Evolutionary conservation across 2,113 vertebrate genomes (phyloP).

Genomic region (Sprattus sprattus): DNA sequence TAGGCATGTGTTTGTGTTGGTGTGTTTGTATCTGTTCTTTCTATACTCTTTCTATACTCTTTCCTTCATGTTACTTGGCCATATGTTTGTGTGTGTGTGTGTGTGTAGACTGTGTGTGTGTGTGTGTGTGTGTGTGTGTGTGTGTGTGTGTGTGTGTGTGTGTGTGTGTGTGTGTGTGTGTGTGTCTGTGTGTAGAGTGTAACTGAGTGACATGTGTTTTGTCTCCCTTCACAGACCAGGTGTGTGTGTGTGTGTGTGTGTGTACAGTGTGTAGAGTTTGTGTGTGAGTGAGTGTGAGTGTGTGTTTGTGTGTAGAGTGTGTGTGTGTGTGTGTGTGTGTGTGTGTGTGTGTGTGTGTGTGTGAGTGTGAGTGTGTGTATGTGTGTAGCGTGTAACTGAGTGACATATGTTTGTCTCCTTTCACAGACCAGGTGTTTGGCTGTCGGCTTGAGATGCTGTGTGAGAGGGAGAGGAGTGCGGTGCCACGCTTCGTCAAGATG

Average conservation of each 20-base stretch:
- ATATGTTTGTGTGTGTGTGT: neutral
- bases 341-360: neutral
- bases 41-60: neutral
- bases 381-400: neutral
- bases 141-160: neutral
- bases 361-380: neutral
- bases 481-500: constrained; percentile 85
- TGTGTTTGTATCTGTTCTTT: neutral
- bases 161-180: neutral
- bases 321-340: neutral
- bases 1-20: neutral
- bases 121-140: neutral
- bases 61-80: neutral
- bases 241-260: constrained; percentile 68
- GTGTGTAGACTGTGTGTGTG: neutral
- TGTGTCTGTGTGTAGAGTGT: too few species aligned
- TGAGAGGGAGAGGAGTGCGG: constrained; percentile 76
- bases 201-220: too few species aligned
- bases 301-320: neutral
- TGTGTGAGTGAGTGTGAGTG: neutral
- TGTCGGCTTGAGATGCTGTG: constrained; percentile 86
- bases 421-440: constrained; percentile 89
- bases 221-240: constrained; percentile 79
- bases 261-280: too few species aligned
- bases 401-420: constrained; percentile 17